Evolutionary conservation across 1,140 invertebrate species (phyloP), one percentile per base, ranked within the genome.

Genomic region (Neodiprion pinetum): DNA sequence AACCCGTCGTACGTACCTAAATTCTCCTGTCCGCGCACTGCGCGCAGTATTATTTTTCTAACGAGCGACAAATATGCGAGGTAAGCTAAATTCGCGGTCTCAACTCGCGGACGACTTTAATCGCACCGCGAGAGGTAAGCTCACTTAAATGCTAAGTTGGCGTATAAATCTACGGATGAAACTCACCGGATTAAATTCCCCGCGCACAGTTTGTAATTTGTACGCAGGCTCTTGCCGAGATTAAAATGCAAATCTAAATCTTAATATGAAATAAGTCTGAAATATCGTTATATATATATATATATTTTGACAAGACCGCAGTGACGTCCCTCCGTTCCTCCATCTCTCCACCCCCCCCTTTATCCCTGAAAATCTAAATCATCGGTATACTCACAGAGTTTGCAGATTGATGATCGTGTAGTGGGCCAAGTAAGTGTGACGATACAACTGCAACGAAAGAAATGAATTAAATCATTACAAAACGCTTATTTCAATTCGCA

Each of bases 341-440:
- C 1, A 40, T 40, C 5, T 5, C 28, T 5, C 28, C 28, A 40
- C 5, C 28, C 28, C 28, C 28, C 28, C 28, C 17, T 21, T 40
- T 5, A 40, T 40, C 28, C 28, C n/a, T 17, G 53, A 61, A 61
- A 12, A 61, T 8, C n/a, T 17, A 17, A 61, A 12, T 61, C 74
- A 48, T 72, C 80, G 80, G 79, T 85, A 84, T 88, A 89, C 88
- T 90, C 84, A 91, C 90, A 83, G 79, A 69, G 88, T 91, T 77
- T 85, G 80, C 75, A 91, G 77, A 77, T 91, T 89, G 74, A 91
- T 87, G 77, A 92, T 89, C 74, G 85, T 89, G 84, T 92, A 91
- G 74, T 88, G 86, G 75, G 91, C 91, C 78, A 89, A 82, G 78
- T 88, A 91, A 49, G 90, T 91, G 80, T 92, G 89, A 72, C 91